Base-by-base conservation (phyloP, 2,113 vertebrate genomes). In the Gambusia affinis region DNA sequence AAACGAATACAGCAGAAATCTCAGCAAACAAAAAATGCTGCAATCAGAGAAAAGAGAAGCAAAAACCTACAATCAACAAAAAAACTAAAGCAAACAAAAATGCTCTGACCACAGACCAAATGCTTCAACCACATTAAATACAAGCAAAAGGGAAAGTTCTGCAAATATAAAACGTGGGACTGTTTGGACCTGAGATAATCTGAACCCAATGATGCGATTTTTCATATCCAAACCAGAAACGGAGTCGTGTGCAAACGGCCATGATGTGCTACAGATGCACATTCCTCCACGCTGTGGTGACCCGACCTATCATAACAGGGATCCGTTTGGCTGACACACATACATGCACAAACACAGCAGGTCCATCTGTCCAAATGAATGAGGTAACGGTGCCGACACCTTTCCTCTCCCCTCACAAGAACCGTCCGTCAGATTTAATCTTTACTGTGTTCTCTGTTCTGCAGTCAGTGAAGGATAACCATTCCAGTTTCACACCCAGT, bases 211-310 rank as follows among this genome's bases (percentile, higher is more conserved):
- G 22, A 5, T 24, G 11, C 2, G 5, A 33, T 60, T 15, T 57
- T 35, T 35, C 17, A 33, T 14, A 19, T 11, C n/a, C 10, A 69
- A n/a, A 37, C 8, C 15, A 29, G 5, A 35, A 24, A 37, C 24
- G 33, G 37, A 65, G 22, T n/a, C n/a, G 4, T 24, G 30, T 44
- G 64, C n/a, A 69, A 69, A 27, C 12, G 66, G 60, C 57, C 60
- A 0, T 1, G 72, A 85, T 79, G 72, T 84, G 88, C 84, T 84
- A 78, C 63, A 83, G 87, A 88, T 22, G 72, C 75, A 82, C 89
- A 92, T 93, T 94, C 91, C 91, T 84, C 73, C 72, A 74, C 83
- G 79, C 83, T 54, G 88, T 87, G 89, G 82, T 78, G 82, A 76
- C 70, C 65, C n/a, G 28, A 74, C 82, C 75, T 85, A 81, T 89